Base-by-base conservation (phyloP, 1,140 invertebrate species). In the Magallana ariakensis region DNA sequence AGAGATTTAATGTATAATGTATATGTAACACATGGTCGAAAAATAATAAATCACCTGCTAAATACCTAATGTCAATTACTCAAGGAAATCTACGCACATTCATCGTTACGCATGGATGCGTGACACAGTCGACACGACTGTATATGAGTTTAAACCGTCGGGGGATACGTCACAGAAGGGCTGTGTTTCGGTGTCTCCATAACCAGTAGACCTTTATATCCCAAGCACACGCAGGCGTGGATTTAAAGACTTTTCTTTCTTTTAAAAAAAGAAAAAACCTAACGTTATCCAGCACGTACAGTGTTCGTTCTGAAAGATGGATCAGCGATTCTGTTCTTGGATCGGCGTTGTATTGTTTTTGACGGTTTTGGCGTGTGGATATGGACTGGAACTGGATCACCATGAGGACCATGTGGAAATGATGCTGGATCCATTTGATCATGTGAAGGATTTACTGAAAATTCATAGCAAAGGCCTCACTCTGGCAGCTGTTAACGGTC, bases 31-130 rank as follows among this genome's bases (percentile, higher is more conserved):
- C 33, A 46, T 46, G 33, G 33, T 46, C 33, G 33, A 26, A 75
- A n/a, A 9, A 75, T 75, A 75, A 26, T 75, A 22, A 13, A 60
- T 26, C 15, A 33, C 66, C 66, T 75, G 66, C 66, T 33, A 13
- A 75, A 26, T 75, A 26, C 22, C 66, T 26, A 13, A 75, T 26
- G 66, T 75, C 66, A 75, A 75, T 75, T 75, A 75, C 66, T 75
- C 11, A 26, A 11, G 62, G 62, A 22, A 70, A 70, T 70, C 62
- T 19, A 70, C 62, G 62, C 62, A 70, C 62, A 70, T 70, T 75
- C 19, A 75, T 75, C 26, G 66, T 75, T 26, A 75, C 66, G 66
- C 66, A 75, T 75, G 66, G 66, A 10, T 75, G 66, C 66, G 13
- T 13, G 19, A 26, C 33, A 26, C 66, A 75, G 19, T 22, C 33